Base-by-base conservation (phyloP, 2,113 vertebrate genomes). In the Paradoxurus hermaphroditus region DNA sequence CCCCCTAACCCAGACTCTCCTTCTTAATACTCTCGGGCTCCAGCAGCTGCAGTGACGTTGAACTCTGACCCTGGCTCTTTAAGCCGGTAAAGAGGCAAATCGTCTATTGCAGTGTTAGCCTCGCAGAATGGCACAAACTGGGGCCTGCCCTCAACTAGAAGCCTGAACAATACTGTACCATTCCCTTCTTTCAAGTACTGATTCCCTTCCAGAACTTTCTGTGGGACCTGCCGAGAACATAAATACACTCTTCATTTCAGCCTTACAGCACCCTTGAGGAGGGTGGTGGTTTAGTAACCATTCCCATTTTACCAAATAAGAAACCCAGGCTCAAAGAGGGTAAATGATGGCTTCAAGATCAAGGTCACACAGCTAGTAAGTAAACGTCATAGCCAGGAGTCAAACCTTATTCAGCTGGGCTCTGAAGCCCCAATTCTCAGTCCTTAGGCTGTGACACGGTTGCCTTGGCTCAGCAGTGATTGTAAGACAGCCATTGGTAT, bases 111-210 rank as follows among this genome's bases (percentile, higher is more conserved):
- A 63, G 46, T 44, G 72, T 79, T 39, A 14, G 31, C 39, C 75
- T 78, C 56, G 46, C 15, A 15, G 14, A n/a, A 27, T 12, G 15
- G 49, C n/a, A 31, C 4, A 56, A 36, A 46, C 18, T 3, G 14
- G 3, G 44, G 13, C 41, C 63, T 77, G 36, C 18, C 79, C 73
- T 53, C 14, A 5, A 11, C 12, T 83, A 23, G 31, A 53, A 86
- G n/a, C 31, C 7, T 3, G 11, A 44, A 59, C 16, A 53, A 44
- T 27, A 86, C 14, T 0, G 0, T 5, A 14, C 11, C 27, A 2
- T 44, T 49, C 23, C 12, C 36, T 63, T 59, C 51, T 92, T 46
- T 18, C 75, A 59, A 59, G 19, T 59, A 27, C 21, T 25, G 2
- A 70, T 13, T 39, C 41, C 46, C 59, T 81, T 56, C 34, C 34